Conservation (phyloP, 2,113 vertebrate species). For the Saccopteryx leptura region DNA sequence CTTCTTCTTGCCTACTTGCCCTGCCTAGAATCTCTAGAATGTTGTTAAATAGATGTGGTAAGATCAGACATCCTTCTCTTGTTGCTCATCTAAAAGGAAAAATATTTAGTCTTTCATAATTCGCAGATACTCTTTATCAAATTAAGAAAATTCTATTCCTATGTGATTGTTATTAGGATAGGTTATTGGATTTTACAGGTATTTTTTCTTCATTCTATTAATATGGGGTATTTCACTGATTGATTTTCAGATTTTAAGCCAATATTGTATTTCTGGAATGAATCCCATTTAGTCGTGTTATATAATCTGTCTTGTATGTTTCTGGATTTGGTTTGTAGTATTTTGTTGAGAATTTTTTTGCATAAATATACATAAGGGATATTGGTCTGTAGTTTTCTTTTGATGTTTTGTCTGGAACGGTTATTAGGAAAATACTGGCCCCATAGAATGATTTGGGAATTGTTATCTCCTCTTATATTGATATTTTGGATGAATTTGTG, state of each 20-base stretch:
- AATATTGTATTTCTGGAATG: background rate
- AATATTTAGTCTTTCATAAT: background rate
- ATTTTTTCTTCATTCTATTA: background rate
- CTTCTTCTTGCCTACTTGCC: background rate
- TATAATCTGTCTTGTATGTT: conserved; percentile 2
- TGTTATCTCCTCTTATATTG: conserved; percentile 7
- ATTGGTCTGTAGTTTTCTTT: background rate
- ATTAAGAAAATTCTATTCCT: conserved; percentile 7
- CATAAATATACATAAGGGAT: background rate
- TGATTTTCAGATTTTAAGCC: conserved; percentile 59
- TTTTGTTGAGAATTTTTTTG: conserved; percentile 40
- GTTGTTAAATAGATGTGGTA: background rate
- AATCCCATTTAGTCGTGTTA: background rate
- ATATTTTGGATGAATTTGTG: background rate
- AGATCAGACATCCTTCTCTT: background rate
- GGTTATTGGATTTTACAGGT: background rate
- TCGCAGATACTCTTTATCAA: background rate
- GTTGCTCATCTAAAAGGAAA: background rate
- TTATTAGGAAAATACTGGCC: background rate
- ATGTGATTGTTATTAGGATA: background rate
- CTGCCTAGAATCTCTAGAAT: background rate
- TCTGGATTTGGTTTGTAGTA: conserved; percentile 33
- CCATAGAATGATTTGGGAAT: background rate
- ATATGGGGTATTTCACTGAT: background rate
- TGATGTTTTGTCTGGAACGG: background rate